Conservation (phyloP, 2,113 vertebrate species). For the Thermophis baileyi region DNA sequence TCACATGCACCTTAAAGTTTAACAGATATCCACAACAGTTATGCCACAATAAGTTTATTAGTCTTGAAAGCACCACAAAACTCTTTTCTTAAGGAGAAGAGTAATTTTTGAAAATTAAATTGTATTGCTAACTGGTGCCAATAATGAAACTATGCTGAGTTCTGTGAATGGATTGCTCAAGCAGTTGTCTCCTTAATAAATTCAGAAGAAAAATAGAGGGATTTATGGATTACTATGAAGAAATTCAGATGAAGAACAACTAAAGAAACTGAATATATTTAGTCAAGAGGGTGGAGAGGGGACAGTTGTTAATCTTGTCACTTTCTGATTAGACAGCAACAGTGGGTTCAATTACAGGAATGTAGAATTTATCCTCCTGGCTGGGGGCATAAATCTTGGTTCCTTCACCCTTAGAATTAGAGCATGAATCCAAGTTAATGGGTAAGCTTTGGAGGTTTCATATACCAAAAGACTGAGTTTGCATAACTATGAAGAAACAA, state of each 20-base stretch:
- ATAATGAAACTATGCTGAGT: background rate
- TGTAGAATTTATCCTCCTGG: background rate
- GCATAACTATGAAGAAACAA: background rate
- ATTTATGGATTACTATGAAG: background rate
- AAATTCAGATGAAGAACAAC: background rate
- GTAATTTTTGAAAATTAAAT: background rate
- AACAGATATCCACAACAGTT: background rate
- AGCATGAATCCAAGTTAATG: background rate
- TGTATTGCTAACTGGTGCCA: background rate
- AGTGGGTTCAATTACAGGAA: background rate
- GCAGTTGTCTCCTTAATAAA: background rate
- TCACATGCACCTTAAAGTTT: background rate
- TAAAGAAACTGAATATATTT: background rate
- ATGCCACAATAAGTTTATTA: background rate
- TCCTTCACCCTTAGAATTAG: background rate
- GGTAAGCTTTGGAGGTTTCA: background rate
- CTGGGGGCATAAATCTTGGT: background rate
- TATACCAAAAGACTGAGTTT: background rate
- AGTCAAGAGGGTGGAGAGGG: background rate
- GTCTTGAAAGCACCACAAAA: background rate
- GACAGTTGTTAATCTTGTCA: background rate
- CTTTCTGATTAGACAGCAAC: background rate
- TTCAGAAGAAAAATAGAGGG: background rate
- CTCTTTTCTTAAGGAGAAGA: background rate
- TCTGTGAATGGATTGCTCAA: background rate